These are phyloP conservation scores for Mixornis gularis DNA, from an alignment of 2,113 vertebrate species.

Conservation along the genomic window DNA sequence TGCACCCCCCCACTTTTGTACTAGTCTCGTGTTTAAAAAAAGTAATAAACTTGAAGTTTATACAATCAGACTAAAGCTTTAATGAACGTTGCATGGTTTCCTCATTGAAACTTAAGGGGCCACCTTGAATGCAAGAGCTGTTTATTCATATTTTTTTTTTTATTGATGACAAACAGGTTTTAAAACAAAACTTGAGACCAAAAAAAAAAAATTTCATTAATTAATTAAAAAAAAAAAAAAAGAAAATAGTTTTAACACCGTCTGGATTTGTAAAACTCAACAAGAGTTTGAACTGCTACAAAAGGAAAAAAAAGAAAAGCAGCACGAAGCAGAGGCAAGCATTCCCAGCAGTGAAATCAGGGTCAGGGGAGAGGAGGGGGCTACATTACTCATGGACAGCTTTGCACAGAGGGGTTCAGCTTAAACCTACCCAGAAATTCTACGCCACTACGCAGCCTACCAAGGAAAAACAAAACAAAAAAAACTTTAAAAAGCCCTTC, in stretches of 20 bases:
- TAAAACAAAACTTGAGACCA: slow-evolving; percentile 74
- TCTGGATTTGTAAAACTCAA: slow-evolving; percentile 51
- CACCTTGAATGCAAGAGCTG: slow-evolving; percentile 46
- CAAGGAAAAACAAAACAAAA: slow-evolving; percentile 51
- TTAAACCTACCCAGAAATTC: slow-evolving; percentile 53
- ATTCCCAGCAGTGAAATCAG: slow-evolving; percentile 59
- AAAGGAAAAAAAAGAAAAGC: not conserved
- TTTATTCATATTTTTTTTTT: slow-evolving; percentile 65
- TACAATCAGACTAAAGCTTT: slow-evolving; percentile 42
- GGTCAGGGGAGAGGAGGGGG: slow-evolving; percentile 39
- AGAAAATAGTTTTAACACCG: slow-evolving; percentile 23
- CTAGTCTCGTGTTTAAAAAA: not conserved
- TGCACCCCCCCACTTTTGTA: slow-evolving; percentile 11
- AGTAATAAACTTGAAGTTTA: slow-evolving; percentile 53
- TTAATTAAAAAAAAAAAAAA: not conserved
- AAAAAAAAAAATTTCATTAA: not conserved
- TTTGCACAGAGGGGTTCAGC: slow-evolving; percentile 64
- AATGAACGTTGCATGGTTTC: slow-evolving; percentile 1
- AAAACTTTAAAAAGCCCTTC: slow-evolving; percentile 68
- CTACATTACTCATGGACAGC: slow-evolving; percentile 48
- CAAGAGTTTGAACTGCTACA: slow-evolving; percentile 51
- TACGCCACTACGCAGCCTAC: slow-evolving; percentile 58
- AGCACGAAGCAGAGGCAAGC: slow-evolving; percentile 75
- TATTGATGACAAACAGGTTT: slow-evolving; percentile 75
- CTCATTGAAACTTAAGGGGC: not conserved